Percentiles rank a stretch among this genome's conserved stretches.
Conservation (phyloP, 2,888 invertebrate genomes). For the Cylindroiulus punctatus region DNA sequence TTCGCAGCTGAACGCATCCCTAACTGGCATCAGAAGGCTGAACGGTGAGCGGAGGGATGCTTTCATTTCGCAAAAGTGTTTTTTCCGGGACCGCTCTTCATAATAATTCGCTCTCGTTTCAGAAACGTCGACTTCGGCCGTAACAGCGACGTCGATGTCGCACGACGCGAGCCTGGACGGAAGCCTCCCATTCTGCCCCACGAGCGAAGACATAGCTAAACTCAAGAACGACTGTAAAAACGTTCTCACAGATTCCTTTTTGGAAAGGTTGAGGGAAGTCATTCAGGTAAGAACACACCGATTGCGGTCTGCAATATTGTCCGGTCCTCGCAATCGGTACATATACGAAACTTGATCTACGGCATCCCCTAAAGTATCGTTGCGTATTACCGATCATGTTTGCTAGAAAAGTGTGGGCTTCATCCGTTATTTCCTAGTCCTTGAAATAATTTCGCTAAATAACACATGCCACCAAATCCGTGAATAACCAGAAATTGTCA, state of each 20-base stretch:
- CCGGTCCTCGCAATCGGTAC: no score
- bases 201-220: background rate
- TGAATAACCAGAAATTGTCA: no score
- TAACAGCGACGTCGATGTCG: background rate
- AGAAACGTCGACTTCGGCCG: background rate
- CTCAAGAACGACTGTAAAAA: conserved; percentile 17
- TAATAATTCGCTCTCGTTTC: background rate
- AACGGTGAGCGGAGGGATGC: conserved; percentile 43
- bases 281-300: conserved; percentile 24
- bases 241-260: background rate
- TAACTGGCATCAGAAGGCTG: conserved; percentile 2
- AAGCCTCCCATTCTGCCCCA: background rate
- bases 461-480: no score
- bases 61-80: no score
- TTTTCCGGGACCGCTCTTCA: no score
- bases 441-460: background rate
- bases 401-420: no score
- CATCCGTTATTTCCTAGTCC: no score
- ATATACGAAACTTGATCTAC: background rate
- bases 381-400: no score
- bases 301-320: no score
- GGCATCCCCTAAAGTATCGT: no score
- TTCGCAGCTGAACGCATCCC: background rate
- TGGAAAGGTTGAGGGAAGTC: conserved; percentile 39
- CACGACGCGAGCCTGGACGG: background rate